Evolutionary conservation across 2,888 invertebrate species (phyloP).

Genomic region (Tetragnatha montana): DNA sequence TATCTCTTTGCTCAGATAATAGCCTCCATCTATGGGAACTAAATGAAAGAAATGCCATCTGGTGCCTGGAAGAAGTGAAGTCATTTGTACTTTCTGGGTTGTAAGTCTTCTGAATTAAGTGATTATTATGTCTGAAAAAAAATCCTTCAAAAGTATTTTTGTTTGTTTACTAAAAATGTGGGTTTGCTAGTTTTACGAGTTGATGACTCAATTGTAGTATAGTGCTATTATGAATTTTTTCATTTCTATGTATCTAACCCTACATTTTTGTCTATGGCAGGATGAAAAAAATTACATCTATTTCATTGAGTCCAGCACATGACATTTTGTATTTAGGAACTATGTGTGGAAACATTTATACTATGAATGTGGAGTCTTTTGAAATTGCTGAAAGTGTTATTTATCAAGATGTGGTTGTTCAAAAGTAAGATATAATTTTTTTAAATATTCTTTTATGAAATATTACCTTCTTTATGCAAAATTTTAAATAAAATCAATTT

Average conservation of each 20-base stretch:
- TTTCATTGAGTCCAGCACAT: slow-evolving; percentile 87
- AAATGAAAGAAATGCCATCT: slow-evolving; percentile 80
- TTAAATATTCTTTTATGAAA: background rate
- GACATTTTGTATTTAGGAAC: slow-evolving; percentile 92
- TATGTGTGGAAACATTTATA: slow-evolving; percentile 95
- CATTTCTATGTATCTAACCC: background rate
- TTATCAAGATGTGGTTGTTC: slow-evolving; percentile 96
- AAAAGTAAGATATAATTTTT: slow-evolving; percentile 93
- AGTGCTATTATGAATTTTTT: background rate
- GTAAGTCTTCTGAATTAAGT: slow-evolving; percentile 75
- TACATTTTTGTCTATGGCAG: slow-evolving; percentile 74
- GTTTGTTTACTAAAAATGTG: background rate
- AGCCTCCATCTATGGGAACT: slow-evolving; percentile 96
- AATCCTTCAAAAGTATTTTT: too few species aligned
- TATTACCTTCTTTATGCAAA: background rate
- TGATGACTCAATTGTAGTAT: background rate
- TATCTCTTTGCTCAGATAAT: slow-evolving; percentile 94
- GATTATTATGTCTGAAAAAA: too few species aligned
- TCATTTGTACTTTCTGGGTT: slow-evolving; percentile 84
- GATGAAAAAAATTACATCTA: slow-evolving; percentile 91
- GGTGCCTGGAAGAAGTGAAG: slow-evolving; percentile 84
- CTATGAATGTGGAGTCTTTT: slow-evolving; percentile 88
- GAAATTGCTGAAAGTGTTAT: slow-evolving; percentile 91
- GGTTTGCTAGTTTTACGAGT: background rate
- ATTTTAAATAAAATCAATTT: background rate